Conservation (phyloP, 2,113 vertebrate genomes). For the Rousettus leschenaultii region DNA sequence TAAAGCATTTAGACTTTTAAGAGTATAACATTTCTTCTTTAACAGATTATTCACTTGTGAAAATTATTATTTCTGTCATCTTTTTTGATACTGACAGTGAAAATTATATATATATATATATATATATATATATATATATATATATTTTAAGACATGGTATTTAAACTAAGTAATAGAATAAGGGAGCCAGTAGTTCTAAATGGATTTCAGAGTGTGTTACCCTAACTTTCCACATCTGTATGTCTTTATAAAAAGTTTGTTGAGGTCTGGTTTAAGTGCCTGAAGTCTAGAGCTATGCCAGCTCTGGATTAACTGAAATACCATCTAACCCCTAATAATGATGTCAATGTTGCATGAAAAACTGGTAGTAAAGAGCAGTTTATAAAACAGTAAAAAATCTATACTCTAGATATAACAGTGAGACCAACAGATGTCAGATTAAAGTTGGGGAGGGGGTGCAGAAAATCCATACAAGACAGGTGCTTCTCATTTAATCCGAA, state of each 20-base stretch:
- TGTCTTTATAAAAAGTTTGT: slow-evolving; percentile 33
- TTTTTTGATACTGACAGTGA: slow-evolving; percentile 40
- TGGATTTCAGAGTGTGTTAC: not conserved
- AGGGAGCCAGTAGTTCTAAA: slow-evolving; percentile 17
- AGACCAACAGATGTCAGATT: not conserved
- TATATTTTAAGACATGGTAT: slow-evolving; percentile 27
- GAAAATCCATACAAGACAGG: not conserved
- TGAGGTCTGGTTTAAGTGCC: not conserved
- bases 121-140: not conserved
- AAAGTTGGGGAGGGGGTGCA: fast-evolving
- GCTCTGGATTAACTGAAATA: not conserved
- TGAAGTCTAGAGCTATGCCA: not conserved
- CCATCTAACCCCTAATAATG: not conserved
- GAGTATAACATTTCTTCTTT: slow-evolving; percentile 40
- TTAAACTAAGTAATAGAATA: slow-evolving; percentile 56
- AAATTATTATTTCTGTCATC: slow-evolving; percentile 58
- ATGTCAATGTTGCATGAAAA: not conserved
- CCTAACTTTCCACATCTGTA: not conserved
- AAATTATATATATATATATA: slow-evolving; percentile 37
- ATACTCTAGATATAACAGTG: not conserved
- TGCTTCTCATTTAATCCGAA: not conserved
- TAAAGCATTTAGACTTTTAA: slow-evolving; percentile 37
- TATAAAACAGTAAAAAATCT: not conserved
- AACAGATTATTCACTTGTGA: slow-evolving; percentile 19
- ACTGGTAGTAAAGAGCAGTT: not conserved